A percentile compares a stretch with the other conserved stretches of the same genome.
These are phyloP conservation scores for Drosophila simulans DNA, from an alignment of 1,140 invertebrate species.

Conservation along the genomic window DNA sequence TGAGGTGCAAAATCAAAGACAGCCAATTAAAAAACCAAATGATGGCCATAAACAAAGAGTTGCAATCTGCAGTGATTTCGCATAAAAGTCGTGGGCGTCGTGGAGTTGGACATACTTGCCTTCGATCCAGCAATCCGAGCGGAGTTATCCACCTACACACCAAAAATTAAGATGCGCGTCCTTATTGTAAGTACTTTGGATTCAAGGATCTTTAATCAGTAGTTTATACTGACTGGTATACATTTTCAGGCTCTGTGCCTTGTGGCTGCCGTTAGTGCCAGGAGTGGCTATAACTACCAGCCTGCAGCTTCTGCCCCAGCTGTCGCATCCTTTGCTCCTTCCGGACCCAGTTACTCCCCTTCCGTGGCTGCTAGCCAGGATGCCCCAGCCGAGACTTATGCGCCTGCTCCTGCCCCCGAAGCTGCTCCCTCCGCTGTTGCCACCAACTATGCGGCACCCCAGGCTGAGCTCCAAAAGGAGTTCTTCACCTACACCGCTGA, in stretches of 20 bases:
- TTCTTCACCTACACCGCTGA: slow-evolving; percentile 74
- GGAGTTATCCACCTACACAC: slow-evolving; percentile 54
- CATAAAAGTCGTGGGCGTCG: slow-evolving; percentile 73
- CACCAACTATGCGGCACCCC: slow-evolving; percentile 38
- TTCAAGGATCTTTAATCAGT: background rate
- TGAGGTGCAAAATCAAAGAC: slow-evolving; percentile 45
- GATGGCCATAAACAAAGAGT: slow-evolving; percentile 12
- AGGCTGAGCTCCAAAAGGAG: slow-evolving; percentile 75
- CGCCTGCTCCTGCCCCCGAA: slow-evolving; percentile 6
- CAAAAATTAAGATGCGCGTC: slow-evolving; percentile 62
- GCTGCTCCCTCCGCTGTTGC: slow-evolving; percentile 44
- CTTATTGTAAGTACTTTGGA: slow-evolving; percentile 61
- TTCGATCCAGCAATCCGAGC: slow-evolving; percentile 41
- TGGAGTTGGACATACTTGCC: slow-evolving; percentile 50
- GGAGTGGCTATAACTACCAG: slow-evolving; percentile 64
- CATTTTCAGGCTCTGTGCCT: slow-evolving; percentile 44
- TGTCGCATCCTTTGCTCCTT: slow-evolving; percentile 33
- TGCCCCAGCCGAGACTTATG: slow-evolving; percentile 29
- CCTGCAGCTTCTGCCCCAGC: slow-evolving; percentile 38
- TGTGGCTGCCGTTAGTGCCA: slow-evolving; percentile 45
- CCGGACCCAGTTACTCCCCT: slow-evolving; percentile 13
- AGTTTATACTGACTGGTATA: background rate
- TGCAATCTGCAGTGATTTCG: slow-evolving; percentile 40
- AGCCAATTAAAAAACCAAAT: slow-evolving; percentile 46
- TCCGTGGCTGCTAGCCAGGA: slow-evolving; percentile 26